Evolutionary conservation across 2,888 invertebrate species (phyloP).

Genomic region (Cryptus armator): DNA sequence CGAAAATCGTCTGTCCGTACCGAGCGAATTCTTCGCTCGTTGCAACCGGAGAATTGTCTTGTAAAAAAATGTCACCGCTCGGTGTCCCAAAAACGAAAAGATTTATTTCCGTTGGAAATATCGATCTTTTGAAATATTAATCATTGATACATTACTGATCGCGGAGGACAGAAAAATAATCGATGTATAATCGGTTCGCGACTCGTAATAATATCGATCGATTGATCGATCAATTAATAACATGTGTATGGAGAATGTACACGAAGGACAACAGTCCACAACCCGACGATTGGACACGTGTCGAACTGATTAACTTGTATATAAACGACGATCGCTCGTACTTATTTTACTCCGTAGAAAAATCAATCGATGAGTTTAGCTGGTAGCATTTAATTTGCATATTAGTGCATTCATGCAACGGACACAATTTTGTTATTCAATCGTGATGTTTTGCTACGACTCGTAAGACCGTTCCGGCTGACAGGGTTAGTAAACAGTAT

Average conservation of each 20-base stretch:
- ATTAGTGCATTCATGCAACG: neutral
- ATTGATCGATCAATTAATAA: conserved; percentile 41
- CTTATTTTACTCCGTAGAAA: conserved; percentile 35
- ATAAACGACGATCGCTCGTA: conserved; percentile 53
- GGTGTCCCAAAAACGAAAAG: no score
- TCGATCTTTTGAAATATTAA: neutral
- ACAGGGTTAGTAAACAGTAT: neutral
- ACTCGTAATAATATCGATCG: conserved; percentile 26
- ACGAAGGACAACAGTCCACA: conserved; percentile 8
- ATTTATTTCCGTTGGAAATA: no score
- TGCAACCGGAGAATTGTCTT: neutral
- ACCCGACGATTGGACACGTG: conserved; percentile 46
- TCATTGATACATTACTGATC: neutral
- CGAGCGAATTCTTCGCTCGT: neutral
- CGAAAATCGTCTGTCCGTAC: neutral
- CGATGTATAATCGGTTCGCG: neutral
- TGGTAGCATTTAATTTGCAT: neutral
- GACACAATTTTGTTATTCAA: neutral
- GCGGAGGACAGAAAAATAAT: conserved; percentile 7
- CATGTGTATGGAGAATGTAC: conserved; percentile 8
- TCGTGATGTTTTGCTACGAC: neutral
- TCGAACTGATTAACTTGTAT: conserved; percentile 40
- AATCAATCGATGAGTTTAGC: conserved; percentile 25
- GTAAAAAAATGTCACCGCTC: neutral
- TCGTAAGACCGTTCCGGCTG: neutral